Percentiles rank a stretch among this genome's conserved stretches.
Conservation (phyloP, 2,113 vertebrate species). For the Nycticryphes semicollaris region DNA sequence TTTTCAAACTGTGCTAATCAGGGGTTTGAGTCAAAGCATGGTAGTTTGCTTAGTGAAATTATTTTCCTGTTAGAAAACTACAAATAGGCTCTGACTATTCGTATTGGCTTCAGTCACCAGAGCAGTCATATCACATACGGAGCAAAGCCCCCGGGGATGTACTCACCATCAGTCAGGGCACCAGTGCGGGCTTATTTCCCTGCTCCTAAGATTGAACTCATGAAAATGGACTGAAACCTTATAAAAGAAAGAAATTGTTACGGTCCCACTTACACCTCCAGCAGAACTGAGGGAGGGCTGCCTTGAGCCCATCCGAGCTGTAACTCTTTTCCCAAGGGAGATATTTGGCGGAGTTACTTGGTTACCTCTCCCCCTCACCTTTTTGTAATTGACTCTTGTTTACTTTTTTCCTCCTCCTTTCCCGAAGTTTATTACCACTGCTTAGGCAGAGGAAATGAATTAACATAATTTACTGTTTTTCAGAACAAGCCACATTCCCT, state of each 20-base stretch:
- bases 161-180: background rate
- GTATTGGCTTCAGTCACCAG: background rate
- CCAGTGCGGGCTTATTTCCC: background rate
- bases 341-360: conserved; percentile 21
- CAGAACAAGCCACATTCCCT: conserved; percentile 70
- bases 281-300: background rate
- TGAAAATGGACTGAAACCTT: background rate
- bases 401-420: conserved; percentile 64
- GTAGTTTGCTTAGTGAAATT: conserved; percentile 53
- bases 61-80: conserved; percentile 59
- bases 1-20: conserved; percentile 65
- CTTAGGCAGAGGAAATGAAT: conserved; percentile 86
- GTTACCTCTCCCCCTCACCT: conserved; percentile 52
- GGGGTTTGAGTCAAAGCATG: conserved; percentile 29
- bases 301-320: background rate
- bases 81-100: conserved; percentile 10
- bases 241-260: background rate
- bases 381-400: conserved; percentile 63
- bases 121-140: background rate
- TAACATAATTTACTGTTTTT: conserved; percentile 87
- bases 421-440: conserved; percentile 77
- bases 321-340: conserved; percentile 9
- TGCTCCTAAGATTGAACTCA: background rate
- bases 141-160: background rate
- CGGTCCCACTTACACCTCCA: background rate